phyloP scores from a whole-genome alignment of 2,797 vertebrate genomes.

The Prunella strophiata region DNA sequence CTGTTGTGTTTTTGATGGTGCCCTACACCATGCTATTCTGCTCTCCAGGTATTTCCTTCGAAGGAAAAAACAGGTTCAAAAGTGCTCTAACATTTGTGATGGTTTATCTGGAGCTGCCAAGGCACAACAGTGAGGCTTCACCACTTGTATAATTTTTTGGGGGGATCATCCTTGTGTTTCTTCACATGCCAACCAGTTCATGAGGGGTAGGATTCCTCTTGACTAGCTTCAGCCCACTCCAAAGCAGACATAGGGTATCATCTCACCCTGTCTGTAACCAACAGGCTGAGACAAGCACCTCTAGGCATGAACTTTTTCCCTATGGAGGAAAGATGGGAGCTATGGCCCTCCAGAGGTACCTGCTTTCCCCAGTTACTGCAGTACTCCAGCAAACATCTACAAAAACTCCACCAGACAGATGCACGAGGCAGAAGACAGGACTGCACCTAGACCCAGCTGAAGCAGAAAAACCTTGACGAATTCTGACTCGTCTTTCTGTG shows the following conservation, averaged over 20 bases:
- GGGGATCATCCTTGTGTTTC: background rate
- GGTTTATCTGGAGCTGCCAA: background rate
- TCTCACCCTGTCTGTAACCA: background rate
- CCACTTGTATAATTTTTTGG: background rate
- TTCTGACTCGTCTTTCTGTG: background rate
- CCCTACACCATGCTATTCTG: background rate
- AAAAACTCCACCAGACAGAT: background rate
- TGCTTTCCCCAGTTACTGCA: background rate
- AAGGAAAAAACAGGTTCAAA: slow-evolving; percentile 10
- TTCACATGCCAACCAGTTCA: background rate
- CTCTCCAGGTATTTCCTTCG: background rate
- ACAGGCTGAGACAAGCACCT: background rate
- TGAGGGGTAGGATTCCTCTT: background rate
- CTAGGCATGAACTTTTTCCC: background rate
- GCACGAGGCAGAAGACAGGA: background rate
- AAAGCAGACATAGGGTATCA: background rate
- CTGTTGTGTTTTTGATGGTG: background rate
- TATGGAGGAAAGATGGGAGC: background rate
- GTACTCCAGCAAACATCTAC: background rate
- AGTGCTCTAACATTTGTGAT: background rate
- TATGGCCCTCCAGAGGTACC: background rate
- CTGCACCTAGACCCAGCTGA: background rate
- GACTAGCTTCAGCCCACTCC: background rate
- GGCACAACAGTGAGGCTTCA: background rate
- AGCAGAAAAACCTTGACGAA: background rate